Evolutionary conservation across 2,888 invertebrate species (phyloP).

Genomic region (Pandemis cinnamomeana): DNA sequence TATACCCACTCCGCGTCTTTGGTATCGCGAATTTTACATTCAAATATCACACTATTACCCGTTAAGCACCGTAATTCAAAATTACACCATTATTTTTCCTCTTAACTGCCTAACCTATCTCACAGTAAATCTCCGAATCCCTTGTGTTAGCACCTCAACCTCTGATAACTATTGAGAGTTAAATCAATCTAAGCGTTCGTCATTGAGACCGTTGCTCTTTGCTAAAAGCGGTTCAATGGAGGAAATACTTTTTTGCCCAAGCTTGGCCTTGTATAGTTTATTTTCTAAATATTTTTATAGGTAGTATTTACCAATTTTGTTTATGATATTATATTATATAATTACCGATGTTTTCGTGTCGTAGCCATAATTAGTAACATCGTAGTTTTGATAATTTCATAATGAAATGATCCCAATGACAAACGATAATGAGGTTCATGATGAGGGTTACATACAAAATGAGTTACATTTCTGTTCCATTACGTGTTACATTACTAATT

Average conservation of each 20-base stretch:
- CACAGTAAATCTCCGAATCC: conserved; percentile 44
- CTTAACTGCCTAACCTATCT: conserved; percentile 42
- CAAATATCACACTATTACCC: conserved; percentile 69
- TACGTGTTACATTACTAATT: background rate
- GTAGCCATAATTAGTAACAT: background rate
- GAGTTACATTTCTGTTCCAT: conserved; percentile 1
- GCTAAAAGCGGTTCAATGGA: background rate
- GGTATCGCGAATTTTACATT: conserved; percentile 51
- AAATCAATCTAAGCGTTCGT: conserved; percentile 1
- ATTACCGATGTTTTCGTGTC: too few relatives aligned
- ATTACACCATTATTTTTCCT: conserved; percentile 36
- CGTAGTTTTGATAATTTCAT: background rate
- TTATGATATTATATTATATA: too few relatives aligned
- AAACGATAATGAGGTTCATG: conserved; percentile 13
- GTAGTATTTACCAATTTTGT: background rate
- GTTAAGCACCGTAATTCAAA: conserved; percentile 60
- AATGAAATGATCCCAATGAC: conserved; percentile 6
- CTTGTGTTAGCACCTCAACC: conserved; percentile 51
- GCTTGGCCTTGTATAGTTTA: background rate
- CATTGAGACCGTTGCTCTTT: conserved; percentile 19
- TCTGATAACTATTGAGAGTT: background rate
- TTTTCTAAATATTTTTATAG: background rate
- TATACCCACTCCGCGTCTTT: conserved; percentile 9
- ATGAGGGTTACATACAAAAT: conserved; percentile 15
- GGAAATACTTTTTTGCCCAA: background rate